phyloP scores from a whole-genome alignment of 2,797 vertebrate genomes.

The Etheostoma nigrum region DNA sequence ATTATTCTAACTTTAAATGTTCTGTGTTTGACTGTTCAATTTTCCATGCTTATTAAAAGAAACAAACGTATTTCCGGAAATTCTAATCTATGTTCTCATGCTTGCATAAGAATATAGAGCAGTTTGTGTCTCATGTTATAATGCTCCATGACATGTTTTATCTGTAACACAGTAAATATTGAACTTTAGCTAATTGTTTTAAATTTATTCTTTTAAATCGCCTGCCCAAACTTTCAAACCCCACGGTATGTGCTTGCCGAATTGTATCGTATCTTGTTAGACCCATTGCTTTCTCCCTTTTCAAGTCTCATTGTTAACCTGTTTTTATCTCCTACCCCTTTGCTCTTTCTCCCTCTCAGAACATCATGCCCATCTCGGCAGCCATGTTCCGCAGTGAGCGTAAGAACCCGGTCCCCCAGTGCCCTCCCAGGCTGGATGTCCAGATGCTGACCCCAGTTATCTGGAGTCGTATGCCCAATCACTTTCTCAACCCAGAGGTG shows the following conservation, averaged over 20 bases:
- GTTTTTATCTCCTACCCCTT: background rate
- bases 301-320: background rate
- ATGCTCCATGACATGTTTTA: too few species aligned
- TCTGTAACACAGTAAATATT: too few species aligned
- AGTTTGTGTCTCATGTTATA: too few species aligned
- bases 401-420: conserved; percentile 93
- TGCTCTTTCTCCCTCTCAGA: conserved; percentile 77
- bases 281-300: background rate
- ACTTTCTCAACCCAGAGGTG: conserved; percentile 88
- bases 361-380: conserved; percentile 97
- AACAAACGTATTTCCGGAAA: too few species aligned
- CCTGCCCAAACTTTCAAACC: too few species aligned
- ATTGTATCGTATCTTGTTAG: background rate
- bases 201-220: too few species aligned
- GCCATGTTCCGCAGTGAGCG: conserved; percentile 96
- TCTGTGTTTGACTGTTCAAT: too few species aligned
- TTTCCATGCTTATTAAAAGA: too few species aligned
- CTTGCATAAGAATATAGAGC: too few species aligned
- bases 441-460: conserved; percentile 92
- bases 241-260: background rate
- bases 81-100: too few species aligned
- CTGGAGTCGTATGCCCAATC: conserved; percentile 96
- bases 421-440: conserved; percentile 90
- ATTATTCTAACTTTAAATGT: too few species aligned
- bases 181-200: too few species aligned